Percentiles rank a stretch among this genome's conserved stretches.
Evolutionary conservation across 2,113 vertebrate species (phyloP).

Genomic region (Centropristis striata): DNA sequence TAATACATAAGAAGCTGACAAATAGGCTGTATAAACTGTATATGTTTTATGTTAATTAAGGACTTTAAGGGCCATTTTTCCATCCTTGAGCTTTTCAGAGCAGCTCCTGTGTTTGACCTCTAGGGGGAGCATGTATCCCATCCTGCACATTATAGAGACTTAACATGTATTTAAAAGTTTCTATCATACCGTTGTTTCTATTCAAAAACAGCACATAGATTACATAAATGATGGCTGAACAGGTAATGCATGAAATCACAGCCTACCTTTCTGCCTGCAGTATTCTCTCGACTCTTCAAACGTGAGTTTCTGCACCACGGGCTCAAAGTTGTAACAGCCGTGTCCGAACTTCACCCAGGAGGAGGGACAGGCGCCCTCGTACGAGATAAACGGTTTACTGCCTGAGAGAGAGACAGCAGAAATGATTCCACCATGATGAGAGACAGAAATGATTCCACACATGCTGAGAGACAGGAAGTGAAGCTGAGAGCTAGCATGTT

Average conservation of each 20-base stretch:
- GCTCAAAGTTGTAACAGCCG: constrained; percentile 94
- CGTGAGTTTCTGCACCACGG: constrained; percentile 85
- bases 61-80: background rate
- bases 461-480: background rate
- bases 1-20: too few species aligned
- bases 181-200: background rate
- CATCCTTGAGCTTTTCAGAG: background rate
- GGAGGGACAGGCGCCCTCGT: constrained; percentile 86
- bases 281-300: constrained; percentile 90
- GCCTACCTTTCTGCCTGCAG: constrained; percentile 91
- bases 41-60: too few species aligned
- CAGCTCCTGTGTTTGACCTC: constrained; percentile 27
- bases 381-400: constrained; percentile 77
- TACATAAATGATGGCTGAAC: background rate
- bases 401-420: constrained; percentile 75
- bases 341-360: constrained; percentile 92
- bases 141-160: background rate
- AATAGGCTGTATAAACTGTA: too few species aligned
- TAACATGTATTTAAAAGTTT: background rate
- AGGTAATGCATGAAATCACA: background rate
- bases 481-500: too few species aligned
- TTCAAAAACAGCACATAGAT: background rate
- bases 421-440: constrained; percentile 23
- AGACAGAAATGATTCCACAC: constrained; percentile 22
- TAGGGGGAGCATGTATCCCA: constrained; percentile 59